These are phyloP conservation scores for Scolanthus callimorphus DNA, from an alignment of 92 coral and sea anemone genomes.

Conservation along the genomic window DNA sequence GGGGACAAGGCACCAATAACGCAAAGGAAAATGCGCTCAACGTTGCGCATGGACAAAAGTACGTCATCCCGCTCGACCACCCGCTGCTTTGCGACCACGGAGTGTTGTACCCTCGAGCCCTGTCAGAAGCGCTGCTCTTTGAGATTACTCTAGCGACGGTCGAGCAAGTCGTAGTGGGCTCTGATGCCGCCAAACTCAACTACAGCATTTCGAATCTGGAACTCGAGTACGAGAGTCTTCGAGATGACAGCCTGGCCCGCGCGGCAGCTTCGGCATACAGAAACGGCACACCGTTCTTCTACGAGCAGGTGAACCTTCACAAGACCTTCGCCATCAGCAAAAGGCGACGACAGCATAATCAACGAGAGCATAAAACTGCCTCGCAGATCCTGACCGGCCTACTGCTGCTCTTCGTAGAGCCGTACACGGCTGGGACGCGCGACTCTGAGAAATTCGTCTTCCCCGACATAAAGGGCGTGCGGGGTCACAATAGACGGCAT, in stretches of 20 bases:
- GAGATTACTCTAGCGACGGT: conserved; percentile 18
- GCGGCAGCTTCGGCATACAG: conserved; percentile 2
- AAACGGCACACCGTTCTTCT: conserved; percentile 10
- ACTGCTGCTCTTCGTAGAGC: conserved; percentile 16
- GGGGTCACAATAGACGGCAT: conserved; percentile 15
- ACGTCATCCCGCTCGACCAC: conserved; percentile 23
- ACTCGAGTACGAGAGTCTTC: conserved; percentile 21
- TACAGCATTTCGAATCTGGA: conserved; percentile 22
- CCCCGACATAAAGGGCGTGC: conserved; percentile 19
- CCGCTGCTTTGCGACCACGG: conserved; percentile 25
- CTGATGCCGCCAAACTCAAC: conserved; percentile 4
- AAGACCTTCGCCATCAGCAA: conserved; percentile 10
- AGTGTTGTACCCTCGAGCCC: conserved; percentile 22
- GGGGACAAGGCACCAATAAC: conserved; percentile 18
- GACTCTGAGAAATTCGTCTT: conserved; percentile 14
- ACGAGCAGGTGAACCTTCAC: conserved; percentile 17
- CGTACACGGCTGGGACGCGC: conserved; percentile 5
- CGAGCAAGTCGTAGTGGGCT: not conserved
- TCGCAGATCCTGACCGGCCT: conserved; percentile 14
- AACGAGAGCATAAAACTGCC: conserved; percentile 16
- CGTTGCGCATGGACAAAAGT: conserved; percentile 5
- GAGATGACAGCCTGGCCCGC: conserved; percentile 4
- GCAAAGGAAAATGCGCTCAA: conserved; percentile 9
- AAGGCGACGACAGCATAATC: conserved; percentile 6
- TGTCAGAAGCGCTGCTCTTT: conserved; percentile 9